A percentile compares a stretch with the other conserved stretches of the same genome.
These are phyloP conservation scores for Gasteruption jaculator DNA, from an alignment of 2,888 invertebrate species.

Conservation along the genomic window DNA sequence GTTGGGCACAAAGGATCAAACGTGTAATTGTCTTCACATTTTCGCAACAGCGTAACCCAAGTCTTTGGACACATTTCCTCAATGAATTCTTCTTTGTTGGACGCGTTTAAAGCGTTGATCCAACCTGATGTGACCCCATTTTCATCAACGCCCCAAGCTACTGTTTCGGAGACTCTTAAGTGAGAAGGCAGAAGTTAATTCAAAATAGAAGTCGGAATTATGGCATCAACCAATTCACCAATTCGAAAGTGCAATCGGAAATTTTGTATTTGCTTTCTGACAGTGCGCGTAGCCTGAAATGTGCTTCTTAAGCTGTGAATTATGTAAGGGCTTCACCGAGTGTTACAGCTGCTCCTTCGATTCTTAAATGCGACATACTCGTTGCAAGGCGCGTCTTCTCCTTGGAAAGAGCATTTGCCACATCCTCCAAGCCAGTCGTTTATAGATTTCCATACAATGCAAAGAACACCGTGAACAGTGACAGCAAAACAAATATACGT, in stretches of 20 bases:
- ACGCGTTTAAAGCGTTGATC: conserved; percentile 71
- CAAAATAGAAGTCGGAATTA: too few relatives aligned
- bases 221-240: too few relatives aligned
- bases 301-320: too few relatives aligned
- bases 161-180: conserved; percentile 63
- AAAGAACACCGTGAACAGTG: too few relatives aligned
- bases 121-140: conserved; percentile 68
- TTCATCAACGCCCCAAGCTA: conserved; percentile 56
- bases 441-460: too few relatives aligned
- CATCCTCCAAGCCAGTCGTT: conserved; percentile 50
- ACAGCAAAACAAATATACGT: too few relatives aligned
- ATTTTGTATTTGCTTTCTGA: too few relatives aligned
- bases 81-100: conserved; percentile 54
- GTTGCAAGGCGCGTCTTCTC: conserved; percentile 70
- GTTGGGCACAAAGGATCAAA: conserved; percentile 62
- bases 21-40: conserved; percentile 52
- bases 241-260: too few relatives aligned
- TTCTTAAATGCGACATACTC: conserved; percentile 70
- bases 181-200: conserved; percentile 69
- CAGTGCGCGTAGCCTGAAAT: too few relatives aligned
- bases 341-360: conserved; percentile 67
- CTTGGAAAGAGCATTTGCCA: conserved; percentile 63
- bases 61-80: conserved; percentile 50
- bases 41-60: conserved; percentile 53
- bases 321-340: conserved; percentile 45